A percentile compares a stretch with the other conserved stretches of the same genome.
phyloP scores from a whole-genome alignment of 2,113 vertebrate species.

The Vanacampus margaritifer region DNA sequence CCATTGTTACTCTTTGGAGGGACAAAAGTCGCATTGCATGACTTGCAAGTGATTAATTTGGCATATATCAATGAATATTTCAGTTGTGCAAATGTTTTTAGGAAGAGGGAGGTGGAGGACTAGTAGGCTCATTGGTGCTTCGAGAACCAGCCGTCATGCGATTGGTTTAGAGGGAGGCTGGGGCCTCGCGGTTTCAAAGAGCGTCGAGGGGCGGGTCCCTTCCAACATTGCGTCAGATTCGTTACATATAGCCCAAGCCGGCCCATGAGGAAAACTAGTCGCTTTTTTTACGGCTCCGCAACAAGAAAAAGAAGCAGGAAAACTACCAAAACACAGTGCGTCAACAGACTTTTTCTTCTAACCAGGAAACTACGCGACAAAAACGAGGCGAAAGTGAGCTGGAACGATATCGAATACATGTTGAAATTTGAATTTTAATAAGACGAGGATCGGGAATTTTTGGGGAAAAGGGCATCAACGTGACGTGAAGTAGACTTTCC shows the following conservation, averaged over 20 bases:
- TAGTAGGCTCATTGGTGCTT: not conserved
- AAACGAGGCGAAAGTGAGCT: not conserved
- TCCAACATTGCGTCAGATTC: conserved; percentile 33
- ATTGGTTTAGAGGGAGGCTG: conserved; percentile 29
- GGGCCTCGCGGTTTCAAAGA: not conserved
- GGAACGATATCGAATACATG: not conserved
- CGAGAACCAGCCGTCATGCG: not conserved
- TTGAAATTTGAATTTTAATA: not conserved
- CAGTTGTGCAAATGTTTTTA: not conserved
- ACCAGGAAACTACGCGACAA: not conserved
- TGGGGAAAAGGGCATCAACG: not conserved
- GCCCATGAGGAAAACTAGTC: not conserved
- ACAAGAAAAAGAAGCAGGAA: not conserved
- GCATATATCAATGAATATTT: not conserved
- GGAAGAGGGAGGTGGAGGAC: not conserved
- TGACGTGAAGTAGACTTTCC: not conserved
- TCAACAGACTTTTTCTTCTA: not conserved
- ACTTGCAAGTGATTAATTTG: not conserved
- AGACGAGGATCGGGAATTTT: not conserved
- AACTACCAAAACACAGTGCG: not conserved
- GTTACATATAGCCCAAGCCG: not conserved
- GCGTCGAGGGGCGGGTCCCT: not conserved
- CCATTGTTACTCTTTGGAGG: not conserved
- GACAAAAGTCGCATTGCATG: not conserved
- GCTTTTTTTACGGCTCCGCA: not conserved